Evolutionary conservation across 1,140 invertebrate genomes (phyloP), one percentile per base, ranked within the genome.

Genomic region (Holcopasites calliopsidis): DNA sequence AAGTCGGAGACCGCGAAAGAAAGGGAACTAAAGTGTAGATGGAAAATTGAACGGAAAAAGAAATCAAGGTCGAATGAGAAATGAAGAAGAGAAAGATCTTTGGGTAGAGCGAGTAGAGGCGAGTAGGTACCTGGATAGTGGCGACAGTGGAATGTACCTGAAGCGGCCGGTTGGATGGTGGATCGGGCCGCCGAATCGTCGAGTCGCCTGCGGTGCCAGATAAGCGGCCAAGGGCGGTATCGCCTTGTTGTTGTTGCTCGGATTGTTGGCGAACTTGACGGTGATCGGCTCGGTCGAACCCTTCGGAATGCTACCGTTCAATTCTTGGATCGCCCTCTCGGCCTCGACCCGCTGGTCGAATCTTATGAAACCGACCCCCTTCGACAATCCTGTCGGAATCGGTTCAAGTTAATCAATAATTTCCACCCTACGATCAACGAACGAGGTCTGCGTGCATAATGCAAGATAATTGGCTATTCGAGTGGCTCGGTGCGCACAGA

Each of bases 201-300:
- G 92, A 88, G 94, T 92, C 86, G 95, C 92, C 88, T 96, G 95
- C 26, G 97, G 96, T 79, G 96, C 94, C 85, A 99, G 93, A 91
- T 99, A 99, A 47, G 98, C 97, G 40, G 97, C 96, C 88, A 99
- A 92, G 40, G 98, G 97, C 84, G 96, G 96, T 89, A 98, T 94
- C 75, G 96, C 96, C 92, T 97, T 97, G 88, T 95, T 95, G 92
- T 97, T 97, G 93, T 97, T 97, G 93, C 97, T 98, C n/a, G 97
- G 97, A 91, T 98, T 99, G 92, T 99, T 99, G 77, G 99, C 99
- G 92, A 99, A 99, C 93, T 99, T 99, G 77, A 99, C 99, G 44
- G 98, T 99, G 85, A 99, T 99, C 44, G 98, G 97, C 92, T 99
- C 98, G 72, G 97, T 96, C 60, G 97, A 97, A 84, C 97, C 97